Conservation (phyloP, 2,797 vertebrate genomes). For the Mustela erminea region DNA sequence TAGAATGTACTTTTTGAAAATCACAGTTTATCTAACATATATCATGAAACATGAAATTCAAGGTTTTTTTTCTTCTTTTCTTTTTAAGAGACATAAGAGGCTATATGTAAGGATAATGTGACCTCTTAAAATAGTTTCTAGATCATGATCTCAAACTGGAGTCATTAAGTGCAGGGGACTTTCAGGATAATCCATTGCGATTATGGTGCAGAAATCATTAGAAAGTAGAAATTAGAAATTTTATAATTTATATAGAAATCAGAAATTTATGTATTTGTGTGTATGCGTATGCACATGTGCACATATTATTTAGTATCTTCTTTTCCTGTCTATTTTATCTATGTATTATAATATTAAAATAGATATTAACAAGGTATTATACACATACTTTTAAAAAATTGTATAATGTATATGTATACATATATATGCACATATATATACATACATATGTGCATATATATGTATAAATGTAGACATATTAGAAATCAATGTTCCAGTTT, state of each 20-base stretch:
- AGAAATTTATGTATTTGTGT: background rate
- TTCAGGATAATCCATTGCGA: background rate
- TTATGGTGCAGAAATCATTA: background rate
- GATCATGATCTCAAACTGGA: background rate
- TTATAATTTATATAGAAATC: background rate
- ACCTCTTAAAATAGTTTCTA: background rate
- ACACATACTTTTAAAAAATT: background rate
- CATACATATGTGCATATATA: too few relatives aligned
- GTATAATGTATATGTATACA: too few relatives aligned
- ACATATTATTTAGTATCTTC: background rate
- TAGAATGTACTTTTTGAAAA: background rate
- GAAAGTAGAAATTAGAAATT: background rate
- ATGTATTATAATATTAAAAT: background rate
- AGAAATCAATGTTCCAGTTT: background rate
- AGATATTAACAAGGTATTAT: background rate
- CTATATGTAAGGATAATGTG: background rate
- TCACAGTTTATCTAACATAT: background rate
- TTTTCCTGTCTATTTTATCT: background rate
- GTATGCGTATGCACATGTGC: fast-evolving
- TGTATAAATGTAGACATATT: background rate
- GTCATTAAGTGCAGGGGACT: fast-evolving
- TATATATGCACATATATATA: too few relatives aligned
- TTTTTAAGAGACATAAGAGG: background rate
- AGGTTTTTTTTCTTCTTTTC: background rate
- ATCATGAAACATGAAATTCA: background rate